These are phyloP conservation scores for Leptinotarsa juncta DNA, from an alignment of 2,888 invertebrate species.

Conservation along the genomic window DNA sequence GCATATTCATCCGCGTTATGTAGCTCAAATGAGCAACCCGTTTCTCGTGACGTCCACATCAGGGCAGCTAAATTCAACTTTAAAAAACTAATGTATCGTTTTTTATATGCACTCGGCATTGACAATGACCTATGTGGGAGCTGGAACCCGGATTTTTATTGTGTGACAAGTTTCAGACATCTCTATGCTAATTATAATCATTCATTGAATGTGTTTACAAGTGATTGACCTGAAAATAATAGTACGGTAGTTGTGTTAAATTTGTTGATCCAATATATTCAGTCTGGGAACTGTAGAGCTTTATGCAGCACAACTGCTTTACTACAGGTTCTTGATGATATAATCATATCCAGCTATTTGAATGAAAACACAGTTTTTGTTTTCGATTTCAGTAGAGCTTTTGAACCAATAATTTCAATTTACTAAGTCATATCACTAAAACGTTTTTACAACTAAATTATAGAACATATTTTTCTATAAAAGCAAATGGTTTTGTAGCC, in stretches of 20 bases:
- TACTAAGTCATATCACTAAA: no score
- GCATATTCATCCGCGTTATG: constrained; percentile 9
- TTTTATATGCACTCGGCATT: constrained; percentile 31
- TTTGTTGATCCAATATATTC: background rate
- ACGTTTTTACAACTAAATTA: no score
- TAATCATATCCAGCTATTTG: no score
- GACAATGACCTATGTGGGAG: constrained; percentile 35
- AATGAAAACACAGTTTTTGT: no score
- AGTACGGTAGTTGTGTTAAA: background rate
- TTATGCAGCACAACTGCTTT: no score
- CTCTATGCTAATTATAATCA: constrained; percentile 28
- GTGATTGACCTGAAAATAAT: constrained; percentile 5
- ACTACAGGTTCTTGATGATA: no score
- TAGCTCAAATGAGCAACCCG: background rate
- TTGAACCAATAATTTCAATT: no score
- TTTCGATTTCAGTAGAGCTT: no score
- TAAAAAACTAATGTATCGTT: constrained; percentile 19
- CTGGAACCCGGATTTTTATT: constrained; percentile 35
- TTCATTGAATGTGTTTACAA: constrained; percentile 13
- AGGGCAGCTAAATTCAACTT: constrained; percentile 13
- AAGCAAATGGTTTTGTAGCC: no score
- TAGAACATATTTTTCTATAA: no score
- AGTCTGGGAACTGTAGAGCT: no score
- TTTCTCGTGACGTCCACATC: background rate
- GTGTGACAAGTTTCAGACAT: constrained; percentile 28